These are phyloP conservation scores for Pterostichus niger DNA, from an alignment of 2,888 invertebrate genomes.

Conservation along the genomic window DNA sequence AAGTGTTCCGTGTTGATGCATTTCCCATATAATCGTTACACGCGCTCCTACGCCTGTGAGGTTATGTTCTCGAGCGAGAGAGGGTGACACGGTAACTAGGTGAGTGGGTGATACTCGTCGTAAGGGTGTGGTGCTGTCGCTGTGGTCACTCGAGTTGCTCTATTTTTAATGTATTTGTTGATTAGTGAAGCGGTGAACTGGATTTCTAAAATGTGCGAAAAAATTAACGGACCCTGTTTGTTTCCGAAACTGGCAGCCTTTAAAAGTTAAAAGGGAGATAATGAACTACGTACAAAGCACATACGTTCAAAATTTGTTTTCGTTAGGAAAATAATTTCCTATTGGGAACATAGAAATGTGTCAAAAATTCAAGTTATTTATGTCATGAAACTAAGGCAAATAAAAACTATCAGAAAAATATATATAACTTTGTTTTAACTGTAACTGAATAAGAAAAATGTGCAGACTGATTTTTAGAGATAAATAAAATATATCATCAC, in stretches of 20 bases:
- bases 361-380: too few relatives aligned
- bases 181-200: conserved; percentile 24
- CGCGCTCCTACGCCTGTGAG: neutral
- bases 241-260: neutral
- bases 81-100: neutral
- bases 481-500: too few relatives aligned
- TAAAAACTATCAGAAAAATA: too few relatives aligned
- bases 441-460: too few relatives aligned
- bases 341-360: too few relatives aligned
- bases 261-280: neutral
- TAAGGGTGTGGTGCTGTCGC: too few relatives aligned
- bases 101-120: neutral
- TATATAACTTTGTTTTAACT: too few relatives aligned
- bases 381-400: too few relatives aligned
- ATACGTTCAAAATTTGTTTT: too few relatives aligned
- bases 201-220: neutral
- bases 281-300: neutral
- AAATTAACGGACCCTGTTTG: too few relatives aligned
- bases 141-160: neutral
- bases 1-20: conserved; percentile 49
- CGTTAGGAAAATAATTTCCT: neutral
- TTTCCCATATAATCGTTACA: conserved; percentile 39
- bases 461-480: too few relatives aligned
- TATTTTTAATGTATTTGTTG: conserved; percentile 49
- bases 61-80: neutral